Evolutionary conservation across 2,797 vertebrate genomes (phyloP).

Genomic region (Karalla daura): DNA sequence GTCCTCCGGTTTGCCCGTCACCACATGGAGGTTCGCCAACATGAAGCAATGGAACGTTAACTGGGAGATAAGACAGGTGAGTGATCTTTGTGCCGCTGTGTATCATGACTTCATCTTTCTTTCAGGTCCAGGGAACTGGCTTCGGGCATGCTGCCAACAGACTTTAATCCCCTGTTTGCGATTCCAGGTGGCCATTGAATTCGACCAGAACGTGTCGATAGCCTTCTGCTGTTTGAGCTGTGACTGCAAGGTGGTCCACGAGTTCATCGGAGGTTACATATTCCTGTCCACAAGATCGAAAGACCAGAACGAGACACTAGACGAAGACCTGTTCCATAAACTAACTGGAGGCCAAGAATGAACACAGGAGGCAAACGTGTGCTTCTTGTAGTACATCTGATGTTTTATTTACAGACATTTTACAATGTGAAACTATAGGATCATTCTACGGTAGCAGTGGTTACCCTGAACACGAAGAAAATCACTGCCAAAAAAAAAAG

Average conservation of each 20-base stretch:
- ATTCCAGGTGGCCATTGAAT: slow-evolving; percentile 94
- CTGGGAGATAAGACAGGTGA: slow-evolving; percentile 98
- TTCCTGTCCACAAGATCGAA: slow-evolving; percentile 97
- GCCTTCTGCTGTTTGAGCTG: slow-evolving; percentile 93
- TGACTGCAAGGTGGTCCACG: slow-evolving; percentile 96
- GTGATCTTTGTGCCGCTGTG: slow-evolving; percentile 53
- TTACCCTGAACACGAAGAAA: slow-evolving; percentile 5
- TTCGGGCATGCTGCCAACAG: background rate
- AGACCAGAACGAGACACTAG: slow-evolving; percentile 95
- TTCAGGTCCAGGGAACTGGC: background rate
- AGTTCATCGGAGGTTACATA: slow-evolving; percentile 98
- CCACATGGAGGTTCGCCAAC: slow-evolving; percentile 96
- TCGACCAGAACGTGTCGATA: slow-evolving; percentile 92
- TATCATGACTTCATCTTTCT: background rate
- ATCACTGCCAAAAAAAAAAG: slow-evolving; percentile 22
- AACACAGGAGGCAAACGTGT: slow-evolving; percentile 38
- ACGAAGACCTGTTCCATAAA: slow-evolving; percentile 98
- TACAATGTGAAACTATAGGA: slow-evolving; percentile 31
- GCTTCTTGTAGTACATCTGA: background rate
- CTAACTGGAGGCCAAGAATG: slow-evolving; percentile 95
- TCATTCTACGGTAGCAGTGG: background rate
- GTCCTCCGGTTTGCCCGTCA: slow-evolving; percentile 89
- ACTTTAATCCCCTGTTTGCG: background rate
- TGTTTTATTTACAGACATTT: slow-evolving; percentile 12
- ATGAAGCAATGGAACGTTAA: slow-evolving; percentile 99